Percentiles rank a stretch among this genome's conserved stretches.
These are phyloP conservation scores for Xyrauchen texanus DNA, from an alignment of 2,113 vertebrate species.

Conservation along the genomic window DNA sequence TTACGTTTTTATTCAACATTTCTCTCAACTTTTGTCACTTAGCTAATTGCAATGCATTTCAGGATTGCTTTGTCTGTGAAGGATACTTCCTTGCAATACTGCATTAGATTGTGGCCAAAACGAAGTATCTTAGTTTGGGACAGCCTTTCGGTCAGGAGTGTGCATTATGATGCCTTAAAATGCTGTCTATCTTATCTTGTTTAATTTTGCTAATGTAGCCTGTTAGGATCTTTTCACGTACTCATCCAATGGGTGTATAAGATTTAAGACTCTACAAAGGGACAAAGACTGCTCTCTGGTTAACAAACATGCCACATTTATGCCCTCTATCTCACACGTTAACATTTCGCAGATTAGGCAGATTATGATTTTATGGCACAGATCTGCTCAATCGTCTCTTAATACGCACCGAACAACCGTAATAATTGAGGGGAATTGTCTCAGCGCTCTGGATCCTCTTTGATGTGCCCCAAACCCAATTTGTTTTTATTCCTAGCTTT, in stretches of 20 bases:
- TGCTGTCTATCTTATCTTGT: too few species aligned
- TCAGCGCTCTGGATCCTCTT: constrained; percentile 26
- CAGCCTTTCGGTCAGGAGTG: too few species aligned
- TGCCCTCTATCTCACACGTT: constrained; percentile 37
- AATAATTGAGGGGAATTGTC: constrained; percentile 45
- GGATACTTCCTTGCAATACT: constrained; percentile 9
- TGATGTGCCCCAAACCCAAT: constrained; percentile 51
- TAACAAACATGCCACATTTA: constrained; percentile 57
- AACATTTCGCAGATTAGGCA: constrained; percentile 45
- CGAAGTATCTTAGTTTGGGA: too few species aligned
- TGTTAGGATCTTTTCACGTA: constrained; percentile 64
- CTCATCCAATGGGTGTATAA: constrained; percentile 46
- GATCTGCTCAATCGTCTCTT: constrained; percentile 7
- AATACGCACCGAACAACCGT: constrained; percentile 17
- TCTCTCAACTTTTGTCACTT: too few species aligned
- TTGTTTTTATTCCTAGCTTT: constrained; percentile 57
- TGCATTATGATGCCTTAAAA: too few species aligned
- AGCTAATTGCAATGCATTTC: too few species aligned
- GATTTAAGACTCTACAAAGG: constrained; percentile 62
- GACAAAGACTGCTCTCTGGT: constrained; percentile 50
- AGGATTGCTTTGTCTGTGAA: too few species aligned
- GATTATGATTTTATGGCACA: constrained; percentile 24
- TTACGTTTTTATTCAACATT: too few species aligned
- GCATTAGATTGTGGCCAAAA: constrained; percentile 33
- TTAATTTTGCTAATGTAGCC: too few species aligned